Evolutionary conservation across 2,888 invertebrate species (phyloP).

Genomic region (Pollenia labialis): DNA sequence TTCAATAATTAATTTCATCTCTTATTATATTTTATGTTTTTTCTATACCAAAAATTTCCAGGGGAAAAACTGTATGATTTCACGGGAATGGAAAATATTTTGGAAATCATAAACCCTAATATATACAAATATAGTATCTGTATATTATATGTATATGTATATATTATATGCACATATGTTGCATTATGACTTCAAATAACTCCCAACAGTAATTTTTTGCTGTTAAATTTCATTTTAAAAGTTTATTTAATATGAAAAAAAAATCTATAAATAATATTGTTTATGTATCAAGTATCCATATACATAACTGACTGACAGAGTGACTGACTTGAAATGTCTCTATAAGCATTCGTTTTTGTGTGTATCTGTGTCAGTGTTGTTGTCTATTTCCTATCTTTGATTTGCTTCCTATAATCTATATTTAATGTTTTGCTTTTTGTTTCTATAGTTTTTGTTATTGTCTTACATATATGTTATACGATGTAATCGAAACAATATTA

Average conservation of each 20-base stretch:
- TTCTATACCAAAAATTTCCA: too few relatives aligned
- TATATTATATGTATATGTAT: background rate
- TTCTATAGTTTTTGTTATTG: background rate
- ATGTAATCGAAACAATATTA: slow-evolving; percentile 32
- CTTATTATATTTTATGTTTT: too few relatives aligned
- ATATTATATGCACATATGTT: background rate
- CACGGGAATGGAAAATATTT: too few relatives aligned
- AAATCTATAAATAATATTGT: slow-evolving; percentile 38
- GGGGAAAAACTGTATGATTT: too few relatives aligned
- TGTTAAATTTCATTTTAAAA: slow-evolving; percentile 25
- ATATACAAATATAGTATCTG: background rate
- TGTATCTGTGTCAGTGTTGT: slow-evolving; percentile 3
- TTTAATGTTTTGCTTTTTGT: slow-evolving; percentile 52
- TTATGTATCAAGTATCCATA: slow-evolving; percentile 9
- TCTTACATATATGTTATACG: slow-evolving; percentile 27
- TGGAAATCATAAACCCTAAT: background rate
- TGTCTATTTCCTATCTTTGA: slow-evolving; percentile 50
- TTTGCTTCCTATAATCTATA: slow-evolving; percentile 65
- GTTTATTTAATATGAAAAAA: slow-evolving; percentile 38
- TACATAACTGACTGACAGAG: slow-evolving; percentile 14
- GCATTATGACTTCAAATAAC: background rate
- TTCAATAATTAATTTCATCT: too few relatives aligned
- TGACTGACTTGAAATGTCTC: slow-evolving; percentile 16
- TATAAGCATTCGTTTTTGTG: background rate
- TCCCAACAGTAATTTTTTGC: background rate